Conservation (phyloP, 1,140 invertebrate species). For the Delia radicum region DNA sequence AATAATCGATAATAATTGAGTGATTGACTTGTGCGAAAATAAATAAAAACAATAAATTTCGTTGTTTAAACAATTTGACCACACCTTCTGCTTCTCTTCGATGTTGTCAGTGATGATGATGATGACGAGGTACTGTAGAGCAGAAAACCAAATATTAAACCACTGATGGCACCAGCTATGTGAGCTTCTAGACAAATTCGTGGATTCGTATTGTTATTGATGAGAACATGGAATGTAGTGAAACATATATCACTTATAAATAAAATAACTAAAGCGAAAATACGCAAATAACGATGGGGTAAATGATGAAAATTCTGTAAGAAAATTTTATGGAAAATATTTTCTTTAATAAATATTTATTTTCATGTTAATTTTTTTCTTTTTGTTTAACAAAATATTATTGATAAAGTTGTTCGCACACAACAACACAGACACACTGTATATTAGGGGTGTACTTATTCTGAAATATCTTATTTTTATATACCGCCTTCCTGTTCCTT, state of each 20-base stretch:
- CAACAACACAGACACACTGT: too few relatives aligned
- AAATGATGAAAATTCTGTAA: conserved; percentile 63
- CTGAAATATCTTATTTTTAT: too few relatives aligned
- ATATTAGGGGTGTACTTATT: too few relatives aligned
- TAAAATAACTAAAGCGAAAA: conserved; percentile 63
- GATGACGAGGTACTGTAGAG: conserved; percentile 59
- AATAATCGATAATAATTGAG: background rate
- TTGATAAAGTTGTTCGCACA: too few relatives aligned
- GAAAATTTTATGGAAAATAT: background rate
- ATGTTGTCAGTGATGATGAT: conserved; percentile 17
- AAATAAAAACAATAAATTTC: background rate
- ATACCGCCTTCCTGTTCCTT: too few relatives aligned
- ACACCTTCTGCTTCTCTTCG: background rate
- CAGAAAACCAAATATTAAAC: conserved; percentile 76
- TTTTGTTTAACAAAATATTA: too few relatives aligned
- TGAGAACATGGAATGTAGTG: conserved; percentile 44
- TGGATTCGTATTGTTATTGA: conserved; percentile 58
- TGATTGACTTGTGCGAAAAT: background rate
- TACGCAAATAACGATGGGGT: conserved; percentile 62
- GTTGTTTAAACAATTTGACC: background rate
- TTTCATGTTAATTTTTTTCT: too few relatives aligned
- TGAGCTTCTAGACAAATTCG: conserved; percentile 77
- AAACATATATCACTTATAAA: conserved; percentile 62
- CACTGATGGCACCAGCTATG: conserved; percentile 74
- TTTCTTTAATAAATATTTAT: too few relatives aligned